Evolutionary conservation across 2,888 invertebrate genomes (phyloP).

Genomic region (Pyrochroa serraticornis): DNA sequence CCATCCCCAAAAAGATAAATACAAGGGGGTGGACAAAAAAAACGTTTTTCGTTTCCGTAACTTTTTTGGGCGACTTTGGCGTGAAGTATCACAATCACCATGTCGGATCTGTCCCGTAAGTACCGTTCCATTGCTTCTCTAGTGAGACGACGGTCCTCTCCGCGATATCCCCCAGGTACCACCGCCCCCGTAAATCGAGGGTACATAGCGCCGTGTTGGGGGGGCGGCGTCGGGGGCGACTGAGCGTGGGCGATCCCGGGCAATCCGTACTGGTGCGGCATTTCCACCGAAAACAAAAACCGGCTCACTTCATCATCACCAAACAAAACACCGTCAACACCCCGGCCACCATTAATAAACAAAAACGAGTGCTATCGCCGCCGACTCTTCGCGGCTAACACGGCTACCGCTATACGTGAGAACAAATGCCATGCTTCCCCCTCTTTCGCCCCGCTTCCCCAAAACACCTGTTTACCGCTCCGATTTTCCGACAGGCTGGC

Average conservation of each 20-base stretch:
- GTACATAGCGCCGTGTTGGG: conserved; percentile 67
- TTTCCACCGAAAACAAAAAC: conserved; percentile 55
- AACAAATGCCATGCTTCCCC: conserved; percentile 55
- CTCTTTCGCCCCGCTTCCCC: conserved; percentile 53
- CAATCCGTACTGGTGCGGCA: conserved; percentile 84
- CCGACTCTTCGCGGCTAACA: conserved; percentile 33
- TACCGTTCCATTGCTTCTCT: conserved; percentile 97
- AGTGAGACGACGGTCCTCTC: conserved; percentile 83
- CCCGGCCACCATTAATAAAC: conserved; percentile 20
- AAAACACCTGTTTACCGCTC: conserved; percentile 78
- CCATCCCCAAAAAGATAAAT: conserved; percentile 98
- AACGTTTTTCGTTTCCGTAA: conserved; percentile 98
- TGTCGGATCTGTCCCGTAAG: conserved; percentile 90
- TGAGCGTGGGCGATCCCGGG: conserved; percentile 76
- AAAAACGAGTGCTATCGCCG: conserved; percentile 20
- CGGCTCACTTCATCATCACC: conserved; percentile 13
- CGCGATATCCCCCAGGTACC: conserved; percentile 69
- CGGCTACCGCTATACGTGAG: conserved; percentile 54
- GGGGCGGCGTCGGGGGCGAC: conserved; percentile 79
- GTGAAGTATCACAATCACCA: conserved; percentile 96
- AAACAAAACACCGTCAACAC: conserved; percentile 6
- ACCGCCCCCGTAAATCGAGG: conserved; percentile 68
- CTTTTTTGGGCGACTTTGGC: conserved; percentile 99
- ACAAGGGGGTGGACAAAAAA: conserved; percentile 99
- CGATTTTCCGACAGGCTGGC: conserved; percentile 72